Base-by-base conservation (phyloP, 2,113 vertebrate genomes). In the Calyptomena viridis region DNA sequence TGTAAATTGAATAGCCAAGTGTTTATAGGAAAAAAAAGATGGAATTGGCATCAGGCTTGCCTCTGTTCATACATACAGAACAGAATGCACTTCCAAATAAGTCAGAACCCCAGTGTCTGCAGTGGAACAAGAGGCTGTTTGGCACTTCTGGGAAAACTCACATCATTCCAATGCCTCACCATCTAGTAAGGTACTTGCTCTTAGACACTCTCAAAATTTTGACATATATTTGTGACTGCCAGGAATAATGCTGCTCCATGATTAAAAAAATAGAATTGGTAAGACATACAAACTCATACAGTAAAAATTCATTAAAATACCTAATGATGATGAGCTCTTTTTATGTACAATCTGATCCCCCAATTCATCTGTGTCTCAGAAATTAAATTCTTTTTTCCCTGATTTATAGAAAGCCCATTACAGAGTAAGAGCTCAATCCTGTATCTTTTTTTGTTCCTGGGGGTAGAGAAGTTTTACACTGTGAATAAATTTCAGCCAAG, bases 1-100 rank as follows among this genome's bases (percentile, higher is more conserved):
- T 24, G 25, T 82, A 92, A 89, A 95, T 73, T 68, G 84, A 87
- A 79, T 31, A 89, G 66, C 46, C 72, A 90, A 92, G 67, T 74
- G 59, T 80, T 74, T 73, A 80, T 28, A 74, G 89, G 71, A 60
- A 87, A 90, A 74, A 62, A 89, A 74, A 74, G 40, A 39, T 24
- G 42, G 52, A 52, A 30, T 14, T 87, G 77, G 62, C 66, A 87
- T 75, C 56, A 80, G 60, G 63, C 55, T n/a, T 31, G 55, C 24
- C 55, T 78, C 74, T 73, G 17, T 49, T 71, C 56, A 30, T 24
- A 40, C 49, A 63, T 8, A 67, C 19, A 79, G 42, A 91, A 27
- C 27, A 93, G 64, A 85, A 78, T 7, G 44, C 35, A 14, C 28
- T 79, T 20, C 15, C 3, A 82, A 83, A 52, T 33, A 49, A 5